These are phyloP conservation scores for Sinonovacula constricta DNA, from an alignment of 1,140 invertebrate species.

Conservation along the genomic window DNA sequence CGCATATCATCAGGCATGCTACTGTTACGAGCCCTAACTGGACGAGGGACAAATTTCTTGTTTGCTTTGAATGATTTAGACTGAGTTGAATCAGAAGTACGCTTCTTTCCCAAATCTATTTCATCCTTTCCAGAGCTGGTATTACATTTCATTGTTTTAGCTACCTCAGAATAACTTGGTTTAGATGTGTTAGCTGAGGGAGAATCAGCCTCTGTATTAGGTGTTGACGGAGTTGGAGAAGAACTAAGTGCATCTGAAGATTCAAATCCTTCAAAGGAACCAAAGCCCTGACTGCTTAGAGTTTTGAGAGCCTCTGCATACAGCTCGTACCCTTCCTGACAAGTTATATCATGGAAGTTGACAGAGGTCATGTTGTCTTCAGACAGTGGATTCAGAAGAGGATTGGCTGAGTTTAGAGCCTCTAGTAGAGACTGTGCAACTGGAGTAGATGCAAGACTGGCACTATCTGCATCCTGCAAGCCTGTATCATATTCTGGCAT, in stretches of 20 bases:
- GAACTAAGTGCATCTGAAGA: constrained; percentile 31
- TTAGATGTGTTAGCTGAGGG: constrained; percentile 4
- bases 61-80: constrained; percentile 31
- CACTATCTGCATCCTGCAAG: constrained; percentile 27
- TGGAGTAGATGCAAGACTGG: constrained; percentile 36
- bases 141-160: constrained; percentile 39
- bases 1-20: constrained; percentile 43
- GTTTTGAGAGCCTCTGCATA: constrained; percentile 47
- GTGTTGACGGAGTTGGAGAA: constrained; percentile 17
- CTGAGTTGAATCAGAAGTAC: constrained; percentile 7
- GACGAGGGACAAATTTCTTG: constrained; percentile 43
- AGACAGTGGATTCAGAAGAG: constrained; percentile 6
- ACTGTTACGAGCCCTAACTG: constrained; percentile 31
- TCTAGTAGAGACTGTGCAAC: constrained; percentile 45
- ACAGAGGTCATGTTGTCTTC: constrained; percentile 17
- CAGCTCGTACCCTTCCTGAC: constrained; percentile 43
- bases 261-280: constrained; percentile 33
- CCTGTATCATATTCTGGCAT: constrained; percentile 7
- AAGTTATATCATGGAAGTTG: constrained; percentile 11
- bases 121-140: constrained; percentile 32
- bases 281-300: constrained; percentile 14
- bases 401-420: constrained; percentile 23
- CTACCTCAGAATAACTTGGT: constrained; percentile 50
- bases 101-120: constrained; percentile 5
- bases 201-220: constrained; percentile 24